phyloP scores from a whole-genome alignment of 2,888 invertebrate species.

The Tuta absoluta region DNA sequence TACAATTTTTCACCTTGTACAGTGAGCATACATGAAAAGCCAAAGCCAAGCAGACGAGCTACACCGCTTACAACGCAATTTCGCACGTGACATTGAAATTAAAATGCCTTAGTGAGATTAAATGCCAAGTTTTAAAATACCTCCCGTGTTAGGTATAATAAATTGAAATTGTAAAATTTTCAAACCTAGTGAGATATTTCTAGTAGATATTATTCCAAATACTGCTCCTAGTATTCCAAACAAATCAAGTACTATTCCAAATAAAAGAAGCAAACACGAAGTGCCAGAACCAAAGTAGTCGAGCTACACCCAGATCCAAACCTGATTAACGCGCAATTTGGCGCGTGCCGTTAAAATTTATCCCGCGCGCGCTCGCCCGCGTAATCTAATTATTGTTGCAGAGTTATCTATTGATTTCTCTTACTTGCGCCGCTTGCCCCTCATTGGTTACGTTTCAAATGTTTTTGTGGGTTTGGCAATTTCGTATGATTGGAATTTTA shows the following conservation, averaged over 20 bases:
- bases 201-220: no score
- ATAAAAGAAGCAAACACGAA: neutral
- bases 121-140: no score
- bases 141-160: no score
- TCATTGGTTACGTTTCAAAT: neutral
- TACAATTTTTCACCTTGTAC: no score
- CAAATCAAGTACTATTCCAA: neutral
- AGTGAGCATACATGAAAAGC: no score
- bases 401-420: constrained; percentile 27
- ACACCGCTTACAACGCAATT: no score
- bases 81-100: no score
- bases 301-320: constrained; percentile 44
- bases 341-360: constrained; percentile 60
- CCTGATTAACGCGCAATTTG: constrained; percentile 61
- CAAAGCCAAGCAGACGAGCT: no score
- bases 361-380: constrained; percentile 35
- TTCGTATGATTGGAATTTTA: neutral
- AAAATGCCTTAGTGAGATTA: no score
- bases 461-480: neutral
- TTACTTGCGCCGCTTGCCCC: neutral
- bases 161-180: no score
- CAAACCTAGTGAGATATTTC: no score
- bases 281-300: constrained; percentile 33
- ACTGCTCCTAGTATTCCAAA: no score
- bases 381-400: constrained; percentile 30